Conservation (phyloP, 2,113 vertebrate species). For the Eira barbara region DNA sequence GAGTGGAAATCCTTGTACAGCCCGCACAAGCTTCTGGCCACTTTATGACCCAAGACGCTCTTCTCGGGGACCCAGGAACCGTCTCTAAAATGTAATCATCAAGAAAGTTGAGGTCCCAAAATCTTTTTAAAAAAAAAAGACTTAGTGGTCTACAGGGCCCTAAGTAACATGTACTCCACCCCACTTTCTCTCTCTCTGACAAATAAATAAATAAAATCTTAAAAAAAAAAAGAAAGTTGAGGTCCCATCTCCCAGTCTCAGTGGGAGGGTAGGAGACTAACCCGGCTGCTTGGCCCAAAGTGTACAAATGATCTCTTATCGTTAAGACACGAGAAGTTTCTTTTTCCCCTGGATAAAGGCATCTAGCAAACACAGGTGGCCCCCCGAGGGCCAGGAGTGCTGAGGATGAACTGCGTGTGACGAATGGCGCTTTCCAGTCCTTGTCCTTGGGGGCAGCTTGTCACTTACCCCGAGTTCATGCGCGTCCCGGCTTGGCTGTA, state of each 20-base stretch:
- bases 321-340: neutral
- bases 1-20: neutral
- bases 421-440: neutral
- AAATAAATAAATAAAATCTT: too few relatives aligned
- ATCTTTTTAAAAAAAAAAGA: neutral
- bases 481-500: too few relatives aligned
- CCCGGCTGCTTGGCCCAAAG: too few relatives aligned
- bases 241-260: too few relatives aligned
- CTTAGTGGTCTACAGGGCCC: neutral
- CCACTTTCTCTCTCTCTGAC: too few relatives aligned
- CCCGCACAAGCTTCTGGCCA: neutral
- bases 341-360: neutral
- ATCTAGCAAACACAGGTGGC: neutral
- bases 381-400: neutral
- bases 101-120: too few relatives aligned
- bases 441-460: rapidly evolving
- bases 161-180: neutral
- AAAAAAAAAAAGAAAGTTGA: too few relatives aligned
- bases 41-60: neutral
- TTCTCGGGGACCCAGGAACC: neutral
- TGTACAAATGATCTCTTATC: neutral
- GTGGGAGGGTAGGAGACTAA: neutral
- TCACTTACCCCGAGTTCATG: neutral
- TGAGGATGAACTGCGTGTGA: neutral
- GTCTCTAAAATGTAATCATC: neutral